Base-by-base conservation (phyloP, 2,888 invertebrate species). In the Polietes domitor region DNA sequence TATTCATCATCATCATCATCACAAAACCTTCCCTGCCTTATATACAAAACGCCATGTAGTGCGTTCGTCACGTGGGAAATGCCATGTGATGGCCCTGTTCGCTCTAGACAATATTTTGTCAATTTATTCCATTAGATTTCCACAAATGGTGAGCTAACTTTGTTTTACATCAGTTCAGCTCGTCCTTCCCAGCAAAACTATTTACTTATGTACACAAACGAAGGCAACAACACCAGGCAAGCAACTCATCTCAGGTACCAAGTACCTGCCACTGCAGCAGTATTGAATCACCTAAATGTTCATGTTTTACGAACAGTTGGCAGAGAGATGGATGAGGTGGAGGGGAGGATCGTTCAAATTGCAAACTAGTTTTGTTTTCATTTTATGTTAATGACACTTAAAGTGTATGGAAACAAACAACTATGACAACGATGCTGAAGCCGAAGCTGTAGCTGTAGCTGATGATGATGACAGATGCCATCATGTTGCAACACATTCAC, bases 351-450 rank as follows among this genome's bases (percentile, higher is more conserved):
- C 1, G 7, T 37, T 61, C 9, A 61, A 61, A 61, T 26, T 61
- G 32, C 61, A 61, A 61, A 61, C 68, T 37, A 17, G 63, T 37
- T 65, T 73, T 73, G 68, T 63, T 80, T 76, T 24, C 72, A 82
- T 63, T 79, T 55, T 81, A 78, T 75, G 82, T 79, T 82, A 82
- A 82, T 79, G 82, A 78, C 58, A 76, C 78, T 75, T 65, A 19
- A 75, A 68, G 43, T 47, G 24, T 32, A 24, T n/a, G 37, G 26
- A 63, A 24, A 72, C 17, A 71, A 50, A 63, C 26, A 70, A 61
- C 28, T n/a, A 15, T 28, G 61, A 61, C 12, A 47, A 47, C 47
- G n/a, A 15, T n/a, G 15, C 2, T n/a, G n/a, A 47, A 15, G 5
- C 47, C 17, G 53, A n/a, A 15, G 28, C 12, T 28, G 61, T 61